Conservation (phyloP, 2,113 vertebrate genomes). For the Tor tambroides region DNA sequence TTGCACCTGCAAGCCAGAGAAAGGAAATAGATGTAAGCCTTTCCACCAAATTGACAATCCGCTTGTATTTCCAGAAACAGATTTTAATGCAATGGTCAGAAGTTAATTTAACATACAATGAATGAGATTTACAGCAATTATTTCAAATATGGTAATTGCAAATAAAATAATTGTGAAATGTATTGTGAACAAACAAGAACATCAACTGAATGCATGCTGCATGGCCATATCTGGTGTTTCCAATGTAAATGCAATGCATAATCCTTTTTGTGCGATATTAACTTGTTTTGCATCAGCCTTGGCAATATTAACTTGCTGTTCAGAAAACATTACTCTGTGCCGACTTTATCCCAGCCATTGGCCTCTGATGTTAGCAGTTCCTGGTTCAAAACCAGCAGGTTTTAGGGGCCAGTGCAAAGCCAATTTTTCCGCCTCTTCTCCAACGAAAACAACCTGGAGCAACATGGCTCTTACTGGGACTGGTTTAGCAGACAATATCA, state of each 20-base stretch:
- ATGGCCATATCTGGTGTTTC: not conserved
- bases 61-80: not conserved
- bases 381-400: not conserved
- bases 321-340: not conserved
- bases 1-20: slow-evolving; percentile 83
- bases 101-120: not conserved
- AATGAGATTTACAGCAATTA: not conserved
- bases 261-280: not conserved
- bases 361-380: not conserved
- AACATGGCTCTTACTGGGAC: not conserved
- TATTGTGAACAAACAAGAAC: not conserved
- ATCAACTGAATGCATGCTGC: not conserved
- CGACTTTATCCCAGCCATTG: not conserved
- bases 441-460: not conserved
- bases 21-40: not conserved
- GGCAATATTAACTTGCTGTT: not conserved
- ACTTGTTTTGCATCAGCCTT: no score
- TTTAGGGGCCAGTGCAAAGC: not conserved
- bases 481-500: not conserved
- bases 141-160: not conserved
- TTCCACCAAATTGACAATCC: not conserved
- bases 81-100: not conserved
- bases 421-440: not conserved
- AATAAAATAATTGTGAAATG: no score
- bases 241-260: no score